Percentiles rank a stretch among this genome's conserved stretches.
These are phyloP conservation scores for Embidobia sp. DNA, from an alignment of 2,888 invertebrate species.

Conservation along the genomic window DNA sequence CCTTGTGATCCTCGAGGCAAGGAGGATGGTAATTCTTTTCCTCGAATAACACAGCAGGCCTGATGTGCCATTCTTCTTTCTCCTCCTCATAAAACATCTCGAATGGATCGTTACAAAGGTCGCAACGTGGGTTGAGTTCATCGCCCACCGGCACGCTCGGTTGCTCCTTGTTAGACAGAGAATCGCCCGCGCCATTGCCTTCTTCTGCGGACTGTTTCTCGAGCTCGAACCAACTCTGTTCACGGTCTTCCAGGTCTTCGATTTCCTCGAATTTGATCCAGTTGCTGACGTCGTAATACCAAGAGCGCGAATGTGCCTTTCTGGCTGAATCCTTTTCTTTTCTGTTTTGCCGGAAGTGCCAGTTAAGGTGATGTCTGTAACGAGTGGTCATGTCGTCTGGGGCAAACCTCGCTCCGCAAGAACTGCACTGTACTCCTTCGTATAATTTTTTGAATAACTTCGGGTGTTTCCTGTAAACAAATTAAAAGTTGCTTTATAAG, in stretches of 20 bases:
- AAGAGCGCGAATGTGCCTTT: slow-evolving; percentile 91
- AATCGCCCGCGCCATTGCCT: slow-evolving; percentile 83
- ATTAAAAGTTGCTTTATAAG: no score
- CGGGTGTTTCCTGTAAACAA: slow-evolving; percentile 88
- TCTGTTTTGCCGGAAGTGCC: slow-evolving; percentile 98
- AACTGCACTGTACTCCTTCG: slow-evolving; percentile 97
- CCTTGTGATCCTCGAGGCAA: slow-evolving; percentile 94
- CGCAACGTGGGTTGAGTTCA: slow-evolving; percentile 88
- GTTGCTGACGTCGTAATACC: slow-evolving; percentile 95
- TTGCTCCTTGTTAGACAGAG: slow-evolving; percentile 84
- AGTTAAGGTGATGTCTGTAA: slow-evolving; percentile 98
- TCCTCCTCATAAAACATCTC: slow-evolving; percentile 98
- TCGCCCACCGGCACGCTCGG: slow-evolving; percentile 89
- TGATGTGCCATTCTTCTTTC: slow-evolving; percentile 97
- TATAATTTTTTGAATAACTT: slow-evolving; percentile 88
- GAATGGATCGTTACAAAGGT: slow-evolving; percentile 95
- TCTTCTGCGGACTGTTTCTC: slow-evolving; percentile 85
- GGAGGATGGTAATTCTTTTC: slow-evolving; percentile 93
- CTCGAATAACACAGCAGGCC: slow-evolving; percentile 90
- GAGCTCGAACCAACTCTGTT: slow-evolving; percentile 93
- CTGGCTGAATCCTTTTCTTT: slow-evolving; percentile 92
- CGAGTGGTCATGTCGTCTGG: slow-evolving; percentile 91
- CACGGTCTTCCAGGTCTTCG: slow-evolving; percentile 94
- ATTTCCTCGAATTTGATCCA: slow-evolving; percentile 98
- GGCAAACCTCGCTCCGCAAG: slow-evolving; percentile 97